These are phyloP conservation scores for Nomada fucata DNA, from an alignment of 2,888 invertebrate species.

Conservation along the genomic window DNA sequence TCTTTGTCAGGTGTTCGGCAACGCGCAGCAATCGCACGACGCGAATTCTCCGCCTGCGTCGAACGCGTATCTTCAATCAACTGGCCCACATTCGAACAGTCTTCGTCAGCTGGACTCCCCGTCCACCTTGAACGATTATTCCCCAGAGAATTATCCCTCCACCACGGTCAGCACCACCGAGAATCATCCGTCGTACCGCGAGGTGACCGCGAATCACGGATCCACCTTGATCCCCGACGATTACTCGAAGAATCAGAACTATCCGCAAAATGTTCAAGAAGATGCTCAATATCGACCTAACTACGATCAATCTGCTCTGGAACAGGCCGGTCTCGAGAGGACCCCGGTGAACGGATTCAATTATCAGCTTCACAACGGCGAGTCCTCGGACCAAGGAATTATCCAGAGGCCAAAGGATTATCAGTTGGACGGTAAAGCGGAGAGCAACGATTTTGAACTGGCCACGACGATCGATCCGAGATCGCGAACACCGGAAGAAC, in stretches of 20 bases:
- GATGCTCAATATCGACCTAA: slow-evolving; percentile 42
- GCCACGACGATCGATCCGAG: slow-evolving; percentile 68
- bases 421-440: slow-evolving; percentile 73
- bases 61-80: slow-evolving; percentile 26
- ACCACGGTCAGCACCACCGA: slow-evolving; percentile 59
- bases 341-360: slow-evolving; percentile 79
- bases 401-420: slow-evolving; percentile 71
- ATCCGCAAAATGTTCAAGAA: slow-evolving; percentile 54
- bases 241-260: slow-evolving; percentile 69
- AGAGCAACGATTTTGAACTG: slow-evolving; percentile 66
- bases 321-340: slow-evolving; percentile 62
- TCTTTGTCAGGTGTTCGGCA: slow-evolving; percentile 22
- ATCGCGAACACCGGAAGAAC: slow-evolving; percentile 59
- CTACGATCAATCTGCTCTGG: slow-evolving; percentile 45
- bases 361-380: slow-evolving; percentile 72
- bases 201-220: slow-evolving; percentile 34
- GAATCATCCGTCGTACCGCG: slow-evolving; percentile 64
- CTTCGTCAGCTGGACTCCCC: slow-evolving; percentile 52
- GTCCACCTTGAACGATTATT: slow-evolving; percentile 50
- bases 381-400: slow-evolving; percentile 53
- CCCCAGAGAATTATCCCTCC: slow-evolving; percentile 66
- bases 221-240: slow-evolving; percentile 52
- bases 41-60: slow-evolving; percentile 27
- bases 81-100: slow-evolving; percentile 9
- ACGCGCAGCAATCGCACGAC: slow-evolving; percentile 66